A percentile compares a stretch with the other conserved stretches of the same genome.
Conservation (phyloP, 2,888 invertebrate genomes). For the Ashinkailepas kermadecensis region DNA sequence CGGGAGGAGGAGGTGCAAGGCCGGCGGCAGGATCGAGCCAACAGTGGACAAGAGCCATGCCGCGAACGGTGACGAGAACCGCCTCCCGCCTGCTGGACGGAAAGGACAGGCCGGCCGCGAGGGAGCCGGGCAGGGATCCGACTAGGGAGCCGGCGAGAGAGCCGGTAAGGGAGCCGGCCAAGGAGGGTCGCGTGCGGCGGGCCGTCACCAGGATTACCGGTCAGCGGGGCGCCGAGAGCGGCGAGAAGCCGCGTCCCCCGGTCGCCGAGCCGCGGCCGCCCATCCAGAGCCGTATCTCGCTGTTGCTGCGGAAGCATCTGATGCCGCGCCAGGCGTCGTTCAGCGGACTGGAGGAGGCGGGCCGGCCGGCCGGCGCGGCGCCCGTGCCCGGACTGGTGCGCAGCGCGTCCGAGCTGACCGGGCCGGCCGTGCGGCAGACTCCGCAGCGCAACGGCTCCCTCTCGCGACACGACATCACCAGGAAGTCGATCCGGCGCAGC, state of each 20-base stretch:
- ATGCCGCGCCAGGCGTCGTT: background rate
- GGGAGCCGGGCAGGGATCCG: too few relatives aligned
- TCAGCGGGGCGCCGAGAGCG: background rate
- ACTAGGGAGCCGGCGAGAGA: too few relatives aligned
- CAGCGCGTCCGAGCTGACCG: constrained; percentile 8
- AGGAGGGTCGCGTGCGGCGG: background rate
- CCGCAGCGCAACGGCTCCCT: constrained; percentile 18
- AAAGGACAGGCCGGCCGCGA: too few relatives aligned
- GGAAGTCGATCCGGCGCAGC: constrained; percentile 19
- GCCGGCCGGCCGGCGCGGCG: background rate
- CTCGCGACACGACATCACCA: background rate
- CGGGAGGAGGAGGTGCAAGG: background rate
- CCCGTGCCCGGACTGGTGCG: background rate
- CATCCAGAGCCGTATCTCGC: background rate
- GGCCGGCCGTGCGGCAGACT: background rate
- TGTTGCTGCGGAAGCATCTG: background rate
- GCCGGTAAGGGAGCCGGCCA: background rate
- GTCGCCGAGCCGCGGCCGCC: background rate
- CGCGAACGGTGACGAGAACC: background rate
- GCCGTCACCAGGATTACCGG: background rate
- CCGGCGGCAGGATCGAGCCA: background rate
- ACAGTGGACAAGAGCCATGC: background rate
- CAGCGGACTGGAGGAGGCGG: background rate
- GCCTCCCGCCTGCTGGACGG: background rate
- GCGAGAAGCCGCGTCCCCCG: too few relatives aligned